Base-by-base conservation (phyloP, 2,113 vertebrate species). In the Hipposideros armiger region DNA sequence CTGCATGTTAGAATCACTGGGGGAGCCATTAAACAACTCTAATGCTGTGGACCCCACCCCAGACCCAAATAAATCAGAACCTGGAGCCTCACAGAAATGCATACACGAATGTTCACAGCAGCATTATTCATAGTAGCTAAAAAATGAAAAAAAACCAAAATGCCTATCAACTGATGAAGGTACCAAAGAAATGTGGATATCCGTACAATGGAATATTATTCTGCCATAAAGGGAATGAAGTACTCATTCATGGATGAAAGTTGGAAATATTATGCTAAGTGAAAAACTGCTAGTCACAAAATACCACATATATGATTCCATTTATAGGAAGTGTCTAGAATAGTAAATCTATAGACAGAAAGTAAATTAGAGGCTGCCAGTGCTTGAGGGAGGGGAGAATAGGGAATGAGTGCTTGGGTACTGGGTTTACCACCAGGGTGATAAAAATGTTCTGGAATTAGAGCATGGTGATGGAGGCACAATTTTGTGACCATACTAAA, bases 71-170 rank as follows among this genome's bases (percentile, higher is more conserved):
- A 91, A 78, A 45, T 50, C 36, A 58, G 30, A 22, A 77, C 30
- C 22, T 30, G 8, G 47, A 13, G n/a, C 17, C 30, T 60, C 26
- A 78, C 42, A 45, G 26, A 77, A 87, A 66, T n/a, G 19, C 17
- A 13, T 17, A 28, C 1, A 32, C 3, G 20, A 74, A 42, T 78
- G 28, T 50, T 80, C 77, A n/a, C 3, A 40, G 36, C 19, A 50
- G 30, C 24, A 54, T 73, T 94, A 90, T 56, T 94, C 64, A 56
- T 66, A 84, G n/a, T 24, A 90, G 88, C 7, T n/a, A 70, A 94
- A 90, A 67, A 16, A 5, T 28, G 13, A 64, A 86, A 50, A 50
- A 87, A 83, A 36, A 42, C 15, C 32, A 69, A 73, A 69, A 60
- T 67, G 20, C 17, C 80, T 54, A 94, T 47, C 64, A 45, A 13